A percentile compares a stretch with the other conserved stretches of the same genome.
Evolutionary conservation across 2,888 invertebrate species (phyloP).

Genomic region (Aspidapion aeneum): DNA sequence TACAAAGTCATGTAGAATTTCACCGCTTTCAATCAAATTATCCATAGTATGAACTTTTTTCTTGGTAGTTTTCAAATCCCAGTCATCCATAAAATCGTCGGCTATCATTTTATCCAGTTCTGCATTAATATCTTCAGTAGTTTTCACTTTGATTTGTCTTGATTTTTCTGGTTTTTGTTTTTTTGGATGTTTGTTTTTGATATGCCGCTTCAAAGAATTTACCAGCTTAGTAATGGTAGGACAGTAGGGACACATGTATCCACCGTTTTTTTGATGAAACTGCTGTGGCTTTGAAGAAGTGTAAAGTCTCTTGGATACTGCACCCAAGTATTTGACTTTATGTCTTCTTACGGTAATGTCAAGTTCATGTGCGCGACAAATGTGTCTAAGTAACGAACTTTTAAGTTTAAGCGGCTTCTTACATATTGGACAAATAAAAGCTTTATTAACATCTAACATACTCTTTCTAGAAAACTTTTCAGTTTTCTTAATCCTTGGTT

Average conservation of each 20-base stretch:
- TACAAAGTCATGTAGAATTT: slow-evolving; percentile 30
- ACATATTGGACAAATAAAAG: slow-evolving; percentile 32
- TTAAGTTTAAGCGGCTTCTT: slow-evolving; percentile 27
- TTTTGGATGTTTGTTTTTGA: slow-evolving; percentile 38
- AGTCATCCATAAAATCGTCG: slow-evolving; percentile 26
- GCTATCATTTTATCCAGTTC: slow-evolving; percentile 1
- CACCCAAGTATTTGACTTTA: slow-evolving; percentile 27
- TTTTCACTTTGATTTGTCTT: slow-evolving; percentile 8
- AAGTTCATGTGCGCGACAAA: slow-evolving; percentile 31
- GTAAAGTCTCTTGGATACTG: slow-evolving; percentile 31
- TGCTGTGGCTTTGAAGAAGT: slow-evolving; percentile 10
- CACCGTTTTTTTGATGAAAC: not conserved
- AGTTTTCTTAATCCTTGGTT: not conserved
- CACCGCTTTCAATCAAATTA: slow-evolving; percentile 28
- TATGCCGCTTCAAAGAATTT: slow-evolving; percentile 42
- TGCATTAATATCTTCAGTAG: slow-evolving; percentile 9
- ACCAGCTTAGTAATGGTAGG: slow-evolving; percentile 40
- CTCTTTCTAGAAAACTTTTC: no score
- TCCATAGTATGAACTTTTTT: slow-evolving; percentile 26
- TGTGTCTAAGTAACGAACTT: slow-evolving; percentile 30
- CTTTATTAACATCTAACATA: no score
- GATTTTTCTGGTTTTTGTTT: slow-evolving; percentile 9
- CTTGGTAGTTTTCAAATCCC: slow-evolving; percentile 37
- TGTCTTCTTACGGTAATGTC: slow-evolving; percentile 28
- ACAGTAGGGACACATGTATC: slow-evolving; percentile 40